Evolutionary conservation across 2,888 invertebrate species (phyloP).

Genomic region (Neoitamus cyanurus): DNA sequence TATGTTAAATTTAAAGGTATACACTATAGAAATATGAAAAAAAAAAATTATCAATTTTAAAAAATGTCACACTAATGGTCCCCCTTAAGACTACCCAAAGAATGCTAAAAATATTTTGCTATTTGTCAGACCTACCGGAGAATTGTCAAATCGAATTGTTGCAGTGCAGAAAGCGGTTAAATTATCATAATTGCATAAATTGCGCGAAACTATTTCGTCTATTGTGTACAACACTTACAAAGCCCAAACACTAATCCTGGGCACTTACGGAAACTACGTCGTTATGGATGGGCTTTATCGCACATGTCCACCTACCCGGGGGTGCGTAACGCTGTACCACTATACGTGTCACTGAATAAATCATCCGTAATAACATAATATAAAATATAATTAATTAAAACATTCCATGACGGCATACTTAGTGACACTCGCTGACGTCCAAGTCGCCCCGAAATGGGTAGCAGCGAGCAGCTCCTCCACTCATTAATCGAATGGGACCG

Average conservation of each 20-base stretch:
- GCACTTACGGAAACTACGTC: background rate
- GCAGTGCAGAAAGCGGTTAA: background rate
- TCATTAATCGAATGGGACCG: constrained; percentile 41
- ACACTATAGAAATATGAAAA: too few relatives aligned
- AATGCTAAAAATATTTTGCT: too few relatives aligned
- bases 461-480: background rate
- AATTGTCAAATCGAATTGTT: too few relatives aligned
- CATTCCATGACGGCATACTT: constrained; percentile 39
- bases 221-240: background rate
- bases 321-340: background rate
- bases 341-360: constrained; percentile 25
- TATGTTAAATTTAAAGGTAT: too few relatives aligned
- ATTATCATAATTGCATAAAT: background rate
- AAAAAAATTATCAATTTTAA: too few relatives aligned
- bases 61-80: too few relatives aligned
- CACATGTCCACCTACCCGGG: background rate
- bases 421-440: constrained; percentile 41
- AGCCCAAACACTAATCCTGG: background rate
- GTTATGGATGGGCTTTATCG: background rate
- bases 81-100: too few relatives aligned
- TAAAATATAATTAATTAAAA: constrained; percentile 43
- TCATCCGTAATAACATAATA: constrained; percentile 26
- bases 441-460: constrained; percentile 20
- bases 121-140: too few relatives aligned
- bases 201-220: background rate